Base-by-base conservation (phyloP, 2,888 invertebrate species). In the Hemithea aestivaria region DNA sequence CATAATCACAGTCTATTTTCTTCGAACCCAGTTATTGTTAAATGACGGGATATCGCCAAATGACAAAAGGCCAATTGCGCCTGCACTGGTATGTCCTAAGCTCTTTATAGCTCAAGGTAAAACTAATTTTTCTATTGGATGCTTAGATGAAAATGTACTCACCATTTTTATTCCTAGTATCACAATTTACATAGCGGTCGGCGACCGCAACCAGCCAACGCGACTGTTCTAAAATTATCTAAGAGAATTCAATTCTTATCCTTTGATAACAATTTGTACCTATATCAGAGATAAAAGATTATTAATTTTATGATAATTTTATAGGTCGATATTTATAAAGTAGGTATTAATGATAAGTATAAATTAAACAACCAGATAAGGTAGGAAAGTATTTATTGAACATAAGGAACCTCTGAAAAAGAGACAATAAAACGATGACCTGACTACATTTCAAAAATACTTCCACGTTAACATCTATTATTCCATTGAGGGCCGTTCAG, bases 371-470 rank as follows among this genome's bases (percentile, higher is more conserved):
- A 27, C 32, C 35, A 40, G 39, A 38, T 48, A 22, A 47, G 44
- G 56, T 65, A 63, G 50, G 62, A 64, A 73, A 73, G 66, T 70
- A 65, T 82, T 81, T 82, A 83, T 70, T 83, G 59, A 72, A 82
- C 75, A 81, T 74, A 62, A 72, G 73, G 65, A 61, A 64, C 55
- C 58, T 59, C 53, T 56, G 60, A 68, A 62, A 69, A 53, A 62
- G 37, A 61, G 58, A 68, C 53, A 61, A 56, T 58, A 64, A 58
- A 52, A 58, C 52, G 46, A 60, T 44, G 55, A 66, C 61, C 66
- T 58, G 60, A 58, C 66, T 71, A 73, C 57, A 64, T 58, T 56
- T 47, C 53, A 58, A 63, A 60, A 58, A 57, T 56, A 57, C 48
- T 59, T 58, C 58, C 57, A 48, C 45, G 35, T 49, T 51, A 49